Percentiles rank a stretch among this genome's conserved stretches.
These are phyloP conservation scores for Pangasius djambal DNA, from an alignment of 2,797 vertebrate genomes.

Conservation along the genomic window DNA sequence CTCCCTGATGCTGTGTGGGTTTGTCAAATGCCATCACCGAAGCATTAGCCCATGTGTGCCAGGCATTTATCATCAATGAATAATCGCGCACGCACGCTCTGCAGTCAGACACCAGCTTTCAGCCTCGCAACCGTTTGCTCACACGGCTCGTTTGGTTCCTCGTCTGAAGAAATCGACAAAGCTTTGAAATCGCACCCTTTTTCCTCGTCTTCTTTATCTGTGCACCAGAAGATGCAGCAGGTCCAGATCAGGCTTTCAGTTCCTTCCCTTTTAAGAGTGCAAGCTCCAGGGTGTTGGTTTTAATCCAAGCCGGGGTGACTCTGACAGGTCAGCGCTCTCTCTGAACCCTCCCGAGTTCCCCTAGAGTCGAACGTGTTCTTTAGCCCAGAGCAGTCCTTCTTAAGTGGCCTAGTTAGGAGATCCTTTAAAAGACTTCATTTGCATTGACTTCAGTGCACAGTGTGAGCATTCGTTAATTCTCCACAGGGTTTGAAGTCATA, in stretches of 20 bases:
- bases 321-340: constrained; percentile 50
- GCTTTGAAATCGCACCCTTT: constrained; percentile 42
- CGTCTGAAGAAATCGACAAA: not conserved
- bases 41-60: constrained; percentile 47
- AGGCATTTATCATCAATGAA: constrained; percentile 49
- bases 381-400: constrained; percentile 21
- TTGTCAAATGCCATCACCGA: constrained; percentile 44
- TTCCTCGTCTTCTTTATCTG: constrained; percentile 15
- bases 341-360: constrained; percentile 44
- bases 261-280: constrained; percentile 24
- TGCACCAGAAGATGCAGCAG: not conserved
- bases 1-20: constrained; percentile 47
- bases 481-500: constrained; percentile 27
- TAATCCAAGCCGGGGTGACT: constrained; percentile 54
- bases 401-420: constrained; percentile 37
- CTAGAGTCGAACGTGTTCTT: constrained; percentile 39
- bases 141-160: constrained; percentile 33
- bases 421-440: constrained; percentile 45
- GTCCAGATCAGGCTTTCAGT: constrained; percentile 26
- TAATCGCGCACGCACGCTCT: constrained; percentile 39
- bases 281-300: constrained; percentile 34
- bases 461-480: constrained; percentile 33
- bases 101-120: constrained; percentile 28
- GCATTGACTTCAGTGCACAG: constrained; percentile 35
- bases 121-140: constrained; percentile 25